Evolutionary conservation across 1,140 invertebrate species (phyloP).

Genomic region (Calephelis virginiensis): DNA sequence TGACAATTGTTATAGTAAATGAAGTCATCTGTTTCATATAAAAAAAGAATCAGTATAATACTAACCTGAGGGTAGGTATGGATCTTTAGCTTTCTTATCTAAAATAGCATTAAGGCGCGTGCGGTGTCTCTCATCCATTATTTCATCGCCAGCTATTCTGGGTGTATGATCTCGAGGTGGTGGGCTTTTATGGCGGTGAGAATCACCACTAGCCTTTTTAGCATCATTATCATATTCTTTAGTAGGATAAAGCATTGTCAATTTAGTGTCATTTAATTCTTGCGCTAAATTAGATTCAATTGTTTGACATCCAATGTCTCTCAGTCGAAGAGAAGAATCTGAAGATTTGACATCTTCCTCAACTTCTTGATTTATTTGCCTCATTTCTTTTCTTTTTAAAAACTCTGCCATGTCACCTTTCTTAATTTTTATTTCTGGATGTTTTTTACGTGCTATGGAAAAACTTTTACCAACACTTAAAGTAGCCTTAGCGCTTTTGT

Average conservation of each 20-base stretch:
- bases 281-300: conserved; percentile 63
- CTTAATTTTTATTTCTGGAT: conserved; percentile 56
- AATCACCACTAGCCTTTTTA: conserved; percentile 67
- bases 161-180: conserved; percentile 34
- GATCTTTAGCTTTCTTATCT: conserved; percentile 66
- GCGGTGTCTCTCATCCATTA: conserved; percentile 54
- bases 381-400: conserved; percentile 59
- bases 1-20: too few relatives aligned
- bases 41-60: conserved; percentile 17
- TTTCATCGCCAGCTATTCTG: conserved; percentile 47
- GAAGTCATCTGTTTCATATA: too few relatives aligned
- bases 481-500: conserved; percentile 52
- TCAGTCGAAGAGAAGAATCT: conserved; percentile 49
- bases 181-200: conserved; percentile 39
- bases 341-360: conserved; percentile 45
- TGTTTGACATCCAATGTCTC: conserved; percentile 67
- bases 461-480: conserved; percentile 51
- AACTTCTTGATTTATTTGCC: conserved; percentile 44
- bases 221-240: conserved; percentile 52
- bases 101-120: conserved; percentile 63
- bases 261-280: conserved; percentile 56
- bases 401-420: conserved; percentile 75
- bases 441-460: conserved; percentile 46
- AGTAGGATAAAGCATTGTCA: conserved; percentile 62
- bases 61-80: conserved; percentile 67